Conservation (phyloP, 1,140 invertebrate genomes). For the Drosophila lacertosa region DNA sequence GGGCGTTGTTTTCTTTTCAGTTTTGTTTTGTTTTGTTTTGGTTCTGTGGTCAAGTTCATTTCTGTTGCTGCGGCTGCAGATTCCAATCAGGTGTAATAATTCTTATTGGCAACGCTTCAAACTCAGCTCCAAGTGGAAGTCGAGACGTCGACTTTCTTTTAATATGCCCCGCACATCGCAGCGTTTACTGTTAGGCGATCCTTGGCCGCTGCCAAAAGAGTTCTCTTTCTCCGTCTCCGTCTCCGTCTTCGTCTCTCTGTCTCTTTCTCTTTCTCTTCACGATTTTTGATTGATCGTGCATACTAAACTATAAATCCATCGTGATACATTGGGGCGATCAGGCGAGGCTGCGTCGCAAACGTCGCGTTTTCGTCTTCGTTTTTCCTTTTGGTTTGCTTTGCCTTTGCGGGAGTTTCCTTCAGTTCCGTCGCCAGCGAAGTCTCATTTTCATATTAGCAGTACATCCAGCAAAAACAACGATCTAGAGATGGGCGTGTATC, state of each 20-base stretch:
- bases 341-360: slow-evolving; percentile 61
- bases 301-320: slow-evolving; percentile 84
- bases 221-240: slow-evolving; percentile 20
- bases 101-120: slow-evolving; percentile 83
- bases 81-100: slow-evolving; percentile 84
- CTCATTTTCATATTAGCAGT: slow-evolving; percentile 75
- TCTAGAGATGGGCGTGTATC: slow-evolving; percentile 8
- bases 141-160: slow-evolving; percentile 68
- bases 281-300: slow-evolving; percentile 84
- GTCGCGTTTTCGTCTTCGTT: slow-evolving; percentile 44
- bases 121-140: slow-evolving; percentile 33
- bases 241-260: slow-evolving; percentile 19
- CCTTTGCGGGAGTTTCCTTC: slow-evolving; percentile 21
- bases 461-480: slow-evolving; percentile 42
- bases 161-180: slow-evolving; percentile 63
- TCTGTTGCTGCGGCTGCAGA: slow-evolving; percentile 63
- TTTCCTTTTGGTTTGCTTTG: slow-evolving; percentile 24
- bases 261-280: slow-evolving; percentile 66
- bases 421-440: slow-evolving; percentile 37
- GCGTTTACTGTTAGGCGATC: slow-evolving; percentile 67
- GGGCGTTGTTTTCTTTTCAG: slow-evolving; percentile 34
- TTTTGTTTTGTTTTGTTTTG: slow-evolving; percentile 3
- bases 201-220: slow-evolving; percentile 44
- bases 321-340: slow-evolving; percentile 84
- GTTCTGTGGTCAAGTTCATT: slow-evolving; percentile 74